These are phyloP conservation scores for Papilio demoleus DNA, from an alignment of 2,888 invertebrate species.

Conservation along the genomic window DNA sequence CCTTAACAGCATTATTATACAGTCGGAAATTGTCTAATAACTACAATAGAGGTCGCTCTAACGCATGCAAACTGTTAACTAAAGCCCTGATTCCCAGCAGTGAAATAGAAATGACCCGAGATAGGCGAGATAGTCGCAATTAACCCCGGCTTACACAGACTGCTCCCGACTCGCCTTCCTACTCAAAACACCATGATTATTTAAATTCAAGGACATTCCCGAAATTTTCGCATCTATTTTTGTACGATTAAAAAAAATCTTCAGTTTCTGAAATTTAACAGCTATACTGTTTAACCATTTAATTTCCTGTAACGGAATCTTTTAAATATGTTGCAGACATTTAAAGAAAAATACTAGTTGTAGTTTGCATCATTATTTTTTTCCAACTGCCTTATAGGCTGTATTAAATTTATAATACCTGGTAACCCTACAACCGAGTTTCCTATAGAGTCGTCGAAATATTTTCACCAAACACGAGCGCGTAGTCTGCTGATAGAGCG, in stretches of 20 bases:
- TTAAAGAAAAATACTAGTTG: no score
- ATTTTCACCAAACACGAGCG: constrained; percentile 31
- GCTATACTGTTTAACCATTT: no score
- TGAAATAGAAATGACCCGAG: constrained; percentile 36
- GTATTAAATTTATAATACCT: background rate
- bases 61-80: constrained; percentile 29
- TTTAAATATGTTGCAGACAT: no score
- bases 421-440: constrained; percentile 22
- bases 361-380: no score
- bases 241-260: no score
- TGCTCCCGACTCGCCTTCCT: constrained; percentile 33
- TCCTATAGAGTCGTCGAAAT: constrained; percentile 34
- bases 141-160: constrained; percentile 35
- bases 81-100: constrained; percentile 35
- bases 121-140: constrained; percentile 37
- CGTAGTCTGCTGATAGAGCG: constrained; percentile 16
- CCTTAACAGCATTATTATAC: background rate
- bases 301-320: no score
- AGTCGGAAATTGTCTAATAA: background rate
- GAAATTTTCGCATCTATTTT: background rate
- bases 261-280: no score
- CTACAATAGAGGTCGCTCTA: background rate
- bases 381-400: no score
- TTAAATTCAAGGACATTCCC: background rate
- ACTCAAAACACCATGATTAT: background rate